A percentile compares a stretch with the other conserved stretches of the same genome.
Conservation (phyloP, 2,113 vertebrate species). For the Bubo blakistoni region DNA sequence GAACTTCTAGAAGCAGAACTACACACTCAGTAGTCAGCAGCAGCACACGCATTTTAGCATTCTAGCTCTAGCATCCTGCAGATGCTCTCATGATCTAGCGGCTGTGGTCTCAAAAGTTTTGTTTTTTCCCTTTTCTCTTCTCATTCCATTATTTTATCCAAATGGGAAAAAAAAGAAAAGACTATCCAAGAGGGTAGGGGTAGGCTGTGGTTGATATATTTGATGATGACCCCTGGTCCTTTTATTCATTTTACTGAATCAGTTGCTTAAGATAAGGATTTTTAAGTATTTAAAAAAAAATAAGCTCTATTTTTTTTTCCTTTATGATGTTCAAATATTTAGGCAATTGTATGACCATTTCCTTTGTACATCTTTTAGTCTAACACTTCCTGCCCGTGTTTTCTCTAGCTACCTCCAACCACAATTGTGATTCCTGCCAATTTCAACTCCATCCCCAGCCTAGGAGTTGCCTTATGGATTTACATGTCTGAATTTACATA, state of each 20-base stretch:
- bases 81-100: background rate
- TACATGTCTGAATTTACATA: background rate
- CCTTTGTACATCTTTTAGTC: background rate
- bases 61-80: background rate
- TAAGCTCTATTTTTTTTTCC: background rate
- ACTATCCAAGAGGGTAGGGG: background rate
- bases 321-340: background rate
- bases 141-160: background rate
- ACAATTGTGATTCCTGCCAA: background rate
- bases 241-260: background rate
- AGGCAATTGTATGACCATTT: background rate
- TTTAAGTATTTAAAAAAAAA: background rate
- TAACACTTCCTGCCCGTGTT: background rate
- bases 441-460: background rate
- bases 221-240: background rate
- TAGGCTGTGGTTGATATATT: background rate
- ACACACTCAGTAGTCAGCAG: background rate
- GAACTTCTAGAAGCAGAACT: background rate
- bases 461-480: background rate
- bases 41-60: background rate
- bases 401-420: background rate
- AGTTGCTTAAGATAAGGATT: background rate
- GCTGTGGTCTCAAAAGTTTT: background rate
- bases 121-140: background rate
- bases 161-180: fast-evolving